Percentiles rank a stretch among this genome's conserved stretches.
Conservation (phyloP, 2,797 vertebrate species). For the Erithacus rubecula region DNA sequence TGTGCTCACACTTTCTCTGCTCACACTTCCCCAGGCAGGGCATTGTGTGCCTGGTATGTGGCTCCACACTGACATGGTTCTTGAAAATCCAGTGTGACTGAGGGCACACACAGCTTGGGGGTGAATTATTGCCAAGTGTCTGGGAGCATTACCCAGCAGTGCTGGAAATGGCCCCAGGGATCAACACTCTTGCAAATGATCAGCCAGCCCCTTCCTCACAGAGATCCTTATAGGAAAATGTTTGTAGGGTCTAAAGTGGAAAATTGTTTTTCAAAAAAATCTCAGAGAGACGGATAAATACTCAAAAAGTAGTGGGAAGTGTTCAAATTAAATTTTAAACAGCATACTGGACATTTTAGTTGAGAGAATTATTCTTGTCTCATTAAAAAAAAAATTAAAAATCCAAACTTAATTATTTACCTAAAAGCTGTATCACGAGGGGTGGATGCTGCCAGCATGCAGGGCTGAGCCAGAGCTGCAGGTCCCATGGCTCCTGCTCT, state of each 20-base stretch:
- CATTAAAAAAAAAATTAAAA: not conserved
- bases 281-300: not conserved
- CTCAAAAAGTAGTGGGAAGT: not conserved
- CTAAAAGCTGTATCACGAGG: not conserved
- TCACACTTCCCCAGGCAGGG: rapidly evolving
- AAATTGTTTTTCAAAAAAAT: not conserved
- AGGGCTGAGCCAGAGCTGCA: not conserved
- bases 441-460: rapidly evolving
- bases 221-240: not conserved
- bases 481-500: not conserved
- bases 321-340: not conserved
- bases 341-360: not conserved
- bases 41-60: rapidly evolving
- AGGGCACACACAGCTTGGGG: not conserved
- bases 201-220: not conserved
- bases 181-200: not conserved
- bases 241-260: not conserved
- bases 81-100: not conserved
- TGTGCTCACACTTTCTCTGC: not conserved
- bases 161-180: rapidly evolving
- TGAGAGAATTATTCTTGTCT: not conserved
- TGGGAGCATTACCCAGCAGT: not conserved
- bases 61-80: not conserved
- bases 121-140: not conserved
- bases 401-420: not conserved